Evolutionary conservation across 2,888 invertebrate genomes (phyloP), one percentile per base, ranked within the genome.

Genomic region (Adelognathus sp.): DNA sequence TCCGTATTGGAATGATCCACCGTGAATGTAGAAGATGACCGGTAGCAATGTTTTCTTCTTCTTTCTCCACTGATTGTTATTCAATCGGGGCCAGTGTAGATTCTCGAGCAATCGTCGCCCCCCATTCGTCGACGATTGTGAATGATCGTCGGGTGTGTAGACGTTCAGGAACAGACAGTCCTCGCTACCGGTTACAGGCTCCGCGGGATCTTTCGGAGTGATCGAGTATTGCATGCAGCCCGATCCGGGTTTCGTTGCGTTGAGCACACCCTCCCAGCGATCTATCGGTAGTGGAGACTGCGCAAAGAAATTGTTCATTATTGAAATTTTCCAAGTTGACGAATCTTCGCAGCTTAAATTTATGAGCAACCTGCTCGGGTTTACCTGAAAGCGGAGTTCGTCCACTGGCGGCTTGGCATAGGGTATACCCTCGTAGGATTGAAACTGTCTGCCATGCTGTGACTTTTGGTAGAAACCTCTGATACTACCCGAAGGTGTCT

Each of bases 1-100:
- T 7, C 61, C 76, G n/a, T 46, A 67, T 94, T 95, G 95, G 88
- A 63, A 81, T 27, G 71, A 58, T 7, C 80, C 78, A 21, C 74
- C 75, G 9, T 80, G 80, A 33, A 80, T 80, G 5, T 39, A 31
- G 21, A 78, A 70, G 6, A 80, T 27, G 7, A 80, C 71, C n/a
- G 78, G 80, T 9, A 78, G 7, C 16, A 46, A 18, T 36, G 31
- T 29, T 16, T 39, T n/a, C n/a, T n/a, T n/a, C n/a, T n/a, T n/a
- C n/a, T n/a, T n/a, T n/a, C n/a, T n/a, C n/a, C n/a, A n/a, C n/a
- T n/a, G n/a, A n/a, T n/a, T n/a, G n/a, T n/a, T n/a, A n/a, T n/a
- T n/a, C n/a, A n/a, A n/a, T n/a, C n/a, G n/a, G n/a, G n/a, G n/a
- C n/a, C n/a, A n/a, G n/a, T n/a, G n/a, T n/a, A n/a, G n/a, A n/a